A percentile compares a stretch with the other conserved stretches of the same genome.
Conservation (phyloP, 2,888 invertebrate species). For the Napeogenes sylphis region DNA sequence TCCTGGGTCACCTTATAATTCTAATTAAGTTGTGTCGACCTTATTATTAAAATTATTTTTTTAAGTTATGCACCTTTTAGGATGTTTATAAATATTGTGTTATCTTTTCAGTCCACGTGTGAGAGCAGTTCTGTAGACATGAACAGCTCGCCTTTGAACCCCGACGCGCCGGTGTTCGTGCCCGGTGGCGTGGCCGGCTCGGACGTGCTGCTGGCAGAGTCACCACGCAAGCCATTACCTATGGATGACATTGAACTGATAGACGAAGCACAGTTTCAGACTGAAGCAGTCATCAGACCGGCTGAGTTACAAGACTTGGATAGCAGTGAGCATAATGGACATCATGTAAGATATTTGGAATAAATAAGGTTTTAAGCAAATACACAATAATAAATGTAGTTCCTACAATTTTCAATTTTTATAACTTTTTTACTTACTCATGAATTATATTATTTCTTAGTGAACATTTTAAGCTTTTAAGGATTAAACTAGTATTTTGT, state of each 20-base stretch:
- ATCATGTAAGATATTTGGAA: conserved; percentile 61
- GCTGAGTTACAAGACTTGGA: conserved; percentile 76
- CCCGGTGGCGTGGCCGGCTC: conserved; percentile 78
- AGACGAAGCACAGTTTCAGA: conserved; percentile 80
- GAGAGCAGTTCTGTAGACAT: conserved; percentile 78
- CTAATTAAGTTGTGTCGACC: no score
- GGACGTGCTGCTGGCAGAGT: conserved; percentile 80
- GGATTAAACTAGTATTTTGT: no score
- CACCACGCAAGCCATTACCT: conserved; percentile 82
- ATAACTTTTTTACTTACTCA: background rate
- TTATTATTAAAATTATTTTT: background rate
- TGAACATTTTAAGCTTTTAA: background rate
- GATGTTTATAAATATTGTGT: background rate
- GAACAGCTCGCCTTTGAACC: conserved; percentile 89
- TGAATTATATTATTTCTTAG: conserved; percentile 1
- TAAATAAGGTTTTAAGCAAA: background rate
- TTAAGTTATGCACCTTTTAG: background rate
- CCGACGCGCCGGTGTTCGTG: conserved; percentile 91
- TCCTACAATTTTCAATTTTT: no score
- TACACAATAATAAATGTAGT: no score
- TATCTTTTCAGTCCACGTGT: conserved; percentile 65
- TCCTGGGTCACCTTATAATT: no score
- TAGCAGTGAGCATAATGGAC: conserved; percentile 75
- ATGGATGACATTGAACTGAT: conserved; percentile 81
- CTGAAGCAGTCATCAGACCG: conserved; percentile 80